A percentile compares a stretch with the other conserved stretches of the same genome.
Evolutionary conservation across 2,113 vertebrate species (phyloP).

Genomic region (Oreochromis spilurus): DNA sequence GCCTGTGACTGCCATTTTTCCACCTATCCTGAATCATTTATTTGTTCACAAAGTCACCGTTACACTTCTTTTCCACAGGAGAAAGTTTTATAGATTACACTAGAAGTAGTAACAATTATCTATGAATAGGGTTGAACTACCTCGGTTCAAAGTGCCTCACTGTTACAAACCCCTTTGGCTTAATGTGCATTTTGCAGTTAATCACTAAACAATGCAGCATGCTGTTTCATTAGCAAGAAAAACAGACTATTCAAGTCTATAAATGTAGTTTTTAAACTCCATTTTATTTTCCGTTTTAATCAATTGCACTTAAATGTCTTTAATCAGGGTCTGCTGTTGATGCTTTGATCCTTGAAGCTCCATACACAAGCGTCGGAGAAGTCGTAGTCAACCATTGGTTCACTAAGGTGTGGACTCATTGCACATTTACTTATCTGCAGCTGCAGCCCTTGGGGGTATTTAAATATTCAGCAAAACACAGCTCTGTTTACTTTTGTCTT

Average conservation of each 20-base stretch:
- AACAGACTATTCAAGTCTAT: background rate
- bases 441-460: background rate
- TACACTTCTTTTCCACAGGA: background rate
- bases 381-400: slow-evolving; percentile 54
- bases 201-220: background rate
- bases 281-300: background rate
- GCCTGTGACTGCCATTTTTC: background rate
- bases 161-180: background rate
- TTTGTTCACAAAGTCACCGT: background rate
- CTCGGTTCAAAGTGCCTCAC: rapidly evolving
- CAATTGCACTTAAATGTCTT: background rate
- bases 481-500: background rate
- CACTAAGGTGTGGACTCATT: slow-evolving; percentile 61
- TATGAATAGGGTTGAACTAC: background rate
- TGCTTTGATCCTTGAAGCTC: slow-evolving; percentile 74
- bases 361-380: slow-evolving; percentile 77
- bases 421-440: background rate
- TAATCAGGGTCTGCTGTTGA: slow-evolving; percentile 53
- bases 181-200: background rate
- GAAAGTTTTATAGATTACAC: background rate
- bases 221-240: background rate
- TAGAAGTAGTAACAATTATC: background rate
- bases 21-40: background rate
- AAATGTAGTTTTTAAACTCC: background rate
- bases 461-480: background rate